phyloP scores from a whole-genome alignment of 2,113 vertebrate genomes.

The Anolis sagrei region DNA sequence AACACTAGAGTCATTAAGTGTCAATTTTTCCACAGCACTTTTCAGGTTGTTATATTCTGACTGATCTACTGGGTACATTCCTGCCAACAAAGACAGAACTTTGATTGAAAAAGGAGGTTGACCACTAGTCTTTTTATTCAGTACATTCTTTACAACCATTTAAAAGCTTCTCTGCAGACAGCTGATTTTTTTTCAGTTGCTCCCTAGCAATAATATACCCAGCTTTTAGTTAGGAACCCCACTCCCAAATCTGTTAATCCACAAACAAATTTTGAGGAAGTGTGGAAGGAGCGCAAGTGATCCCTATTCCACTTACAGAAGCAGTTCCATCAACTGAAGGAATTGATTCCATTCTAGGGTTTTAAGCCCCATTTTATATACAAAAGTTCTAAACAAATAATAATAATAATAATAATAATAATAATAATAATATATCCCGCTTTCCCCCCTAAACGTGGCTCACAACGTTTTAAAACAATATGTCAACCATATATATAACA shows the following conservation, averaged over 20 bases:
- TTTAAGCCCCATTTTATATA: not conserved
- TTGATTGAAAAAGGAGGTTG: not conserved
- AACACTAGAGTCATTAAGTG: slow-evolving; percentile 95
- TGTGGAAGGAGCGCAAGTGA: too few species aligned
- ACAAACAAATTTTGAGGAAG: not conserved
- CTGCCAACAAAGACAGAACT: slow-evolving; percentile 67
- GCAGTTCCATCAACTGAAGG: not conserved
- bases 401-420: too few species aligned
- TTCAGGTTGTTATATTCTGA: slow-evolving; percentile 91
- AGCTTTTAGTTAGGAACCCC: not conserved
- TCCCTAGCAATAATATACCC: not conserved
- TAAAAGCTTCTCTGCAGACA: not conserved
- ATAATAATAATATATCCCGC: too few species aligned
- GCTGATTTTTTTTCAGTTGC: slow-evolving; percentile 18
- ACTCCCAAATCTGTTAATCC: not conserved
- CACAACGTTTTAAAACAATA: too few species aligned
- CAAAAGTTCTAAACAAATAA: too few species aligned
- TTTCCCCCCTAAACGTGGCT: too few species aligned
- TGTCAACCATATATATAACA: too few species aligned
- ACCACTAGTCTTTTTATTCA: not conserved
- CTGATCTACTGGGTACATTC: slow-evolving; percentile 94
- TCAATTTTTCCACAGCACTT: slow-evolving; percentile 92
- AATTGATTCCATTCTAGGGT: not conserved
- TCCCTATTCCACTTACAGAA: not conserved
- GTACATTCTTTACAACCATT: not conserved